Percentiles rank a stretch among this genome's conserved stretches.
Evolutionary conservation across 2,797 vertebrate genomes (phyloP).

Genomic region (Hapalemur alaotrensis): DNA sequence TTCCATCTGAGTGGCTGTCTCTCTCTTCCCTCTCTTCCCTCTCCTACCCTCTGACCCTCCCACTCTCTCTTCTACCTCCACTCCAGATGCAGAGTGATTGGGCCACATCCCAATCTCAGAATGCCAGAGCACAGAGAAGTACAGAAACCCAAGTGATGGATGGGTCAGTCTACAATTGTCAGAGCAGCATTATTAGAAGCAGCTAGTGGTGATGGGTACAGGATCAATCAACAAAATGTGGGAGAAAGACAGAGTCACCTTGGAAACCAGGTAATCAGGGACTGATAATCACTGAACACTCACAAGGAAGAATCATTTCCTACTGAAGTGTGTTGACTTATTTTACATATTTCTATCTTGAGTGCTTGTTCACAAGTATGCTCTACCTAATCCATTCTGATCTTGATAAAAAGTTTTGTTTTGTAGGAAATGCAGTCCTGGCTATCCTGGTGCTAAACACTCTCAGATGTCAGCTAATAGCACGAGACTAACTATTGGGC

Average conservation of each 20-base stretch:
- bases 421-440: neutral
- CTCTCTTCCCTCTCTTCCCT: neutral
- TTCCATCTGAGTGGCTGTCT: neutral
- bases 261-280: neutral
- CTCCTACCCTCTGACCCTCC: neutral
- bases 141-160: neutral
- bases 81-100: neutral
- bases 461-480: neutral
- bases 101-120: neutral
- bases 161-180: accelerated
- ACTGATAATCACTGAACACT: neutral
- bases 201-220: neutral
- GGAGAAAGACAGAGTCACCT: neutral
- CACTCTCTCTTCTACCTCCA: neutral
- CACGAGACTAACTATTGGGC: neutral
- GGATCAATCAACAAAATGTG: neutral
- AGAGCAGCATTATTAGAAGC: neutral
- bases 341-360: neutral
- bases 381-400: neutral
- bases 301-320: neutral
- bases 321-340: neutral
- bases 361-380: neutral
- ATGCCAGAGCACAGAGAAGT: neutral
- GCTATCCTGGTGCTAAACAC: neutral
- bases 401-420: neutral